Conservation (phyloP, 2,888 invertebrate genomes). For the Lepetodrilus schrolli region DNA sequence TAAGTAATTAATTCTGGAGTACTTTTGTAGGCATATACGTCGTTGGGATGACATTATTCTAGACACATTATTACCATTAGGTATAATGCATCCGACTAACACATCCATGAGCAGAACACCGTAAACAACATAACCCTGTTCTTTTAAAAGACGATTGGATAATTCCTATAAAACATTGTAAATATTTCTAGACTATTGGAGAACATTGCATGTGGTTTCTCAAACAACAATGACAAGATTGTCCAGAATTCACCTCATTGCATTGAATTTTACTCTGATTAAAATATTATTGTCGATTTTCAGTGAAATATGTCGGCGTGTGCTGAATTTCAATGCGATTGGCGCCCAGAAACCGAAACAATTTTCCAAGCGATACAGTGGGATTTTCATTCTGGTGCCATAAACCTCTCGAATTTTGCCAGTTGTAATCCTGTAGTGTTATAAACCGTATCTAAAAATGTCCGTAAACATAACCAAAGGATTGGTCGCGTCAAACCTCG, state of each 20-base stretch:
- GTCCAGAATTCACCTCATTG: constrained; percentile 18
- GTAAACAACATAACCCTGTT: no score
- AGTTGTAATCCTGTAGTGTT: constrained; percentile 6
- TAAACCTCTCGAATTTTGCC: constrained; percentile 7
- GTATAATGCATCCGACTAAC: no score
- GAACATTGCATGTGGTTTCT: no score
- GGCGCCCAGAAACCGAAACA: constrained; percentile 16
- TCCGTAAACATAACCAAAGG: constrained; percentile 16
- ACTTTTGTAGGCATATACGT: no score
- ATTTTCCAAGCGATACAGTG: not conserved
- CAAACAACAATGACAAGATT: no score
- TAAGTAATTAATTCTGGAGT: no score
- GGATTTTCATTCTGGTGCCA: not conserved
- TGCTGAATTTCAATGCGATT: constrained; percentile 7
- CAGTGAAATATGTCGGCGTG: constrained; percentile 9
- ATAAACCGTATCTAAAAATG: constrained; percentile 16
- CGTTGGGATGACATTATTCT: no score
- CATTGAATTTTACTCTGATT: constrained; percentile 17
- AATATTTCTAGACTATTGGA: no score
- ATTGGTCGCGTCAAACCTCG: not conserved
- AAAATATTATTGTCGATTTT: constrained; percentile 17
- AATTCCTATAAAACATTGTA: no score
- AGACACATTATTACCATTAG: no score
- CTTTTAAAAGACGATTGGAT: no score
- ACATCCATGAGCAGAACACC: no score